Percentiles rank a stretch among this genome's conserved stretches.
Conservation (phyloP, 2,113 vertebrate species). For the Empidonax traillii region DNA sequence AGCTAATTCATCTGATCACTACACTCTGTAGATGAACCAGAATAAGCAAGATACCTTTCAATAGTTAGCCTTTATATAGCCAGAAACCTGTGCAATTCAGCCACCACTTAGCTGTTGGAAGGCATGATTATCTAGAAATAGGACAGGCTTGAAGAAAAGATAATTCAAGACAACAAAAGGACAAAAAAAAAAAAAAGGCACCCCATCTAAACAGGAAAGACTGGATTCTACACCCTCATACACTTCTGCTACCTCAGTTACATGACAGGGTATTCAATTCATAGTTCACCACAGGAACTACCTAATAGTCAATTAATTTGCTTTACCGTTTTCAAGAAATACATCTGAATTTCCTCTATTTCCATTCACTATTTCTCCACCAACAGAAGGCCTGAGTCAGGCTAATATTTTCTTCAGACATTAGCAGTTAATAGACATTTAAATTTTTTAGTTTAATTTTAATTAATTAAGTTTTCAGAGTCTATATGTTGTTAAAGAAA, state of each 20-base stretch:
- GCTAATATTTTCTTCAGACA: not conserved
- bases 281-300: not conserved
- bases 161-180: not conserved
- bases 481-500: not conserved
- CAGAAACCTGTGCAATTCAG: not conserved
- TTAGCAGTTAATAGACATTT: not conserved
- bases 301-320: not conserved
- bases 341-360: not conserved
- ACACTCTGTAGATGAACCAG: not conserved
- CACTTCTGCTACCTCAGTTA: not conserved
- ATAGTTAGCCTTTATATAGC: rapidly evolving
- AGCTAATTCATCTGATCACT: not conserved
- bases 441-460: not conserved
- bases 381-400: not conserved
- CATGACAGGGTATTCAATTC: not conserved
- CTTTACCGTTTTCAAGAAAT: not conserved
- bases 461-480: not conserved
- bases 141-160: not conserved
- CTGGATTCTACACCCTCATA: not conserved
- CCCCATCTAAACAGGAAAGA: not conserved
- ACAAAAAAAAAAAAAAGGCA: not conserved
- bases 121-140: not conserved
- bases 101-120: not conserved
- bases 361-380: not conserved
- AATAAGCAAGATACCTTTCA: not conserved